These are phyloP conservation scores for Sceliomorpha sp. DNA, from an alignment of 2,888 invertebrate genomes.

Conservation along the genomic window DNA sequence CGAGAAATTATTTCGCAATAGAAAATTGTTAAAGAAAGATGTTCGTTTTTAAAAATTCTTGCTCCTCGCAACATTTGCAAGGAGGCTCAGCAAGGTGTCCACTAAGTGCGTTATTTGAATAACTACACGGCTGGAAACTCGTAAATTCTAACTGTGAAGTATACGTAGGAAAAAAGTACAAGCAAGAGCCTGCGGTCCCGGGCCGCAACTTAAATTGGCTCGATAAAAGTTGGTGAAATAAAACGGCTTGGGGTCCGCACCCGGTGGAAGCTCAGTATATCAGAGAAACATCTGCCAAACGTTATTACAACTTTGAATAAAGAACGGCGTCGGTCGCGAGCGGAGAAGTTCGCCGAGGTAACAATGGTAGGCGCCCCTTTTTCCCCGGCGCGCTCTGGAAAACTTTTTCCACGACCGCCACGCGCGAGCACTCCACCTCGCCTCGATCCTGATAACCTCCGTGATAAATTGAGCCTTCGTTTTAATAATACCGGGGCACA, in stretches of 20 bases:
- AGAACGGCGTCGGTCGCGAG: constrained; percentile 69
- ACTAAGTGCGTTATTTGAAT: constrained; percentile 33
- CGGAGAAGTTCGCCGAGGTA: constrained; percentile 41
- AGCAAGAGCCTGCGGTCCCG: constrained; percentile 56
- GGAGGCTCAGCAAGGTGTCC: constrained; percentile 8
- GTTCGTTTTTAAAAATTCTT: no score
- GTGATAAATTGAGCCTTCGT: constrained; percentile 67
- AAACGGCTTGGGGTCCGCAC: constrained; percentile 71
- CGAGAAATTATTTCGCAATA: no score
- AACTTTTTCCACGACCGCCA: constrained; percentile 47
- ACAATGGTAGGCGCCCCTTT: constrained; percentile 49
- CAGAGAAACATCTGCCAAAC: constrained; percentile 80
- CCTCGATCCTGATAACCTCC: constrained; percentile 62
- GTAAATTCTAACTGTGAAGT: constrained; percentile 36
- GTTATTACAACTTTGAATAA: constrained; percentile 81
- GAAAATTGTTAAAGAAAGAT: no score
- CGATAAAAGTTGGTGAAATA: constrained; percentile 80
- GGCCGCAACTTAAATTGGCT: constrained; percentile 80
- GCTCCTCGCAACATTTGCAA: no score
- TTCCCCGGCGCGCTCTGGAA: constrained; percentile 24
- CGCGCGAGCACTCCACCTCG: constrained; percentile 30
- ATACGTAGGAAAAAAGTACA: constrained; percentile 41
- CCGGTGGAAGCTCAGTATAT: constrained; percentile 66
- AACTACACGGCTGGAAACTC: constrained; percentile 34
- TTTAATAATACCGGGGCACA: constrained; percentile 64